These are phyloP conservation scores for Gymnorhina tibicen DNA, from an alignment of 2,113 vertebrate species.

Conservation along the genomic window DNA sequence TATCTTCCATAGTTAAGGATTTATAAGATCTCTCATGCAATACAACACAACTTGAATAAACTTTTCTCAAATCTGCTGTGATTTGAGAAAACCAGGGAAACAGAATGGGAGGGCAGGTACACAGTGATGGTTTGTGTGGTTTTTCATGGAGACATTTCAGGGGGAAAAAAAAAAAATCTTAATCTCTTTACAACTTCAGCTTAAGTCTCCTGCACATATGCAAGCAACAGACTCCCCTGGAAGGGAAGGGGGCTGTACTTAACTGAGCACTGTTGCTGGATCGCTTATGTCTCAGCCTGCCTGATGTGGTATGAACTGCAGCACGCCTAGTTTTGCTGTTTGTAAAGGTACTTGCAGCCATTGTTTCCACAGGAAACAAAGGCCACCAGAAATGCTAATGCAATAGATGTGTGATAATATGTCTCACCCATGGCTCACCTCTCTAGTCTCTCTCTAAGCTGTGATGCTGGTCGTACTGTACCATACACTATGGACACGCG, in stretches of 20 bases:
- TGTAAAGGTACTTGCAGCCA: neutral
- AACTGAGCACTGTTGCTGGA: neutral
- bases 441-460: neutral
- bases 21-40: neutral
- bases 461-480: neutral
- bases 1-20: neutral
- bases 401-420: neutral
- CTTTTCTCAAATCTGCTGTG: neutral
- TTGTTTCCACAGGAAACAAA: conserved; percentile 46
- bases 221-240: neutral
- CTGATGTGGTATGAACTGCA: neutral
- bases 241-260: neutral
- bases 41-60: neutral
- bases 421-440: neutral
- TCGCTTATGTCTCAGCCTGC: neutral
- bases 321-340: neutral
- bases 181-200: conserved; percentile 49
- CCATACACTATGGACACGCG: conserved; percentile 3
- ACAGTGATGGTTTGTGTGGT: neutral
- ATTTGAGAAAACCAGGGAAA: neutral
- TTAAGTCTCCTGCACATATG: neutral
- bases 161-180: neutral
- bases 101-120: neutral
- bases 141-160: neutral
- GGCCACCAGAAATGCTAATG: neutral